Percentiles rank a stretch among this genome's conserved stretches.
Conservation (phyloP, 2,113 vertebrate species). For the Sylvia atricapilla region DNA sequence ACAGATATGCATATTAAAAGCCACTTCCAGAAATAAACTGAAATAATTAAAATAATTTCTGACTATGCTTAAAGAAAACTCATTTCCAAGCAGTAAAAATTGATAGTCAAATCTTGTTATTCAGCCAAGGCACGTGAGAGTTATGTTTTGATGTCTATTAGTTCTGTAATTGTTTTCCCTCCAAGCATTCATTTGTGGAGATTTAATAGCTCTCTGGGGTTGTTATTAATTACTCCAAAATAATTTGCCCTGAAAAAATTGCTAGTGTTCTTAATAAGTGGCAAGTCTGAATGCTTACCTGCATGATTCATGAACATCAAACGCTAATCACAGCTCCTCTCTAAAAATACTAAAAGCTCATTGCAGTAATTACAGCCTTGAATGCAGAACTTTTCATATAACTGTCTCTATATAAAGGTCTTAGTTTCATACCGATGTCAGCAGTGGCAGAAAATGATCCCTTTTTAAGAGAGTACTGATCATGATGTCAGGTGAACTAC, state of each 20-base stretch:
- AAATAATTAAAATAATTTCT: slow-evolving; percentile 33
- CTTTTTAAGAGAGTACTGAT: not conserved
- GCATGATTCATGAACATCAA: slow-evolving; percentile 54
- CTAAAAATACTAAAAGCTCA: slow-evolving; percentile 54
- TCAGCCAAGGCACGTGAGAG: not conserved
- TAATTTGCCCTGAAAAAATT: slow-evolving; percentile 39
- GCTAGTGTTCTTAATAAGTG: slow-evolving; percentile 14
- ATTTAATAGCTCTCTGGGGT: slow-evolving; percentile 40
- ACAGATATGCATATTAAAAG: not conserved
- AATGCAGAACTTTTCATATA: slow-evolving; percentile 28
- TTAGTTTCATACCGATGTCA: not conserved
- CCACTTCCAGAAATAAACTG: slow-evolving; percentile 15
- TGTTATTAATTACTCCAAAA: slow-evolving; percentile 54
- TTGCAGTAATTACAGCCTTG: slow-evolving; percentile 40
- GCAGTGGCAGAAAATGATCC: not conserved
- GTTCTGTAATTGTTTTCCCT: slow-evolving; percentile 59
- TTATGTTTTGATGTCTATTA: slow-evolving; percentile 50
- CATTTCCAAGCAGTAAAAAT: slow-evolving; percentile 21
- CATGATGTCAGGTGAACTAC: not conserved
- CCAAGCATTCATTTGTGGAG: slow-evolving; percentile 50
- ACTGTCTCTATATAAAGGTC: not conserved
- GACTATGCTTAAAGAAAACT: slow-evolving; percentile 1
- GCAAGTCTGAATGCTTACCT: not conserved
- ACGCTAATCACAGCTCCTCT: slow-evolving; percentile 27
- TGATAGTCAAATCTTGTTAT: slow-evolving; percentile 3